phyloP scores from a whole-genome alignment of 2,113 vertebrate genomes.

The Pyrgilauda ruficollis region DNA sequence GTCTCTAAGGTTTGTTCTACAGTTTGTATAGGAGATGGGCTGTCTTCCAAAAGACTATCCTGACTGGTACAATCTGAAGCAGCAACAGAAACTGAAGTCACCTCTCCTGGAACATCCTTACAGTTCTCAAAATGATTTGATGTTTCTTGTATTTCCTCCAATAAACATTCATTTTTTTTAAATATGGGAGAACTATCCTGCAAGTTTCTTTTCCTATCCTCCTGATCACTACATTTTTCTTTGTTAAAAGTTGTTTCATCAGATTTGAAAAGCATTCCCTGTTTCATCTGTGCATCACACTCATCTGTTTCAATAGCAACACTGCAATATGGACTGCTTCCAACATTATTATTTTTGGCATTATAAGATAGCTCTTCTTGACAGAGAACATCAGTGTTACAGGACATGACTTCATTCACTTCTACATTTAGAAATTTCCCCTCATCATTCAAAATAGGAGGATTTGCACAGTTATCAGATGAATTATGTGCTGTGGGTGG shows the following conservation, averaged over 20 bases:
- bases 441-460: constrained; percentile 46
- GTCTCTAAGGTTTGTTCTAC: constrained; percentile 81
- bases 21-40: constrained; percentile 72
- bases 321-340: not conserved
- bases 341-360: constrained; percentile 73
- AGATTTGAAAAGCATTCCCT: not conserved
- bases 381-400: constrained; percentile 46
- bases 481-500: constrained; percentile 60
- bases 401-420: constrained; percentile 67
- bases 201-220: not conserved
- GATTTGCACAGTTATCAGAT: constrained; percentile 23
- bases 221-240: not conserved
- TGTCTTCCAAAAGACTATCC: constrained; percentile 90
- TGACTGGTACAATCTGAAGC: constrained; percentile 87
- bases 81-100: constrained; percentile 69
- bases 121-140: not conserved
- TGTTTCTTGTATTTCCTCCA: not conserved
- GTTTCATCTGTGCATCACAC: not conserved
- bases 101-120: constrained; percentile 19
- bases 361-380: constrained; percentile 62
- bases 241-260: not conserved
- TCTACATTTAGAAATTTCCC: constrained; percentile 35
- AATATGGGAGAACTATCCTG: not conserved
- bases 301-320: not conserved
- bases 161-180: not conserved